Evolutionary conservation across 2,888 invertebrate genomes (phyloP).

Genomic region (Spodoptera littoralis): DNA sequence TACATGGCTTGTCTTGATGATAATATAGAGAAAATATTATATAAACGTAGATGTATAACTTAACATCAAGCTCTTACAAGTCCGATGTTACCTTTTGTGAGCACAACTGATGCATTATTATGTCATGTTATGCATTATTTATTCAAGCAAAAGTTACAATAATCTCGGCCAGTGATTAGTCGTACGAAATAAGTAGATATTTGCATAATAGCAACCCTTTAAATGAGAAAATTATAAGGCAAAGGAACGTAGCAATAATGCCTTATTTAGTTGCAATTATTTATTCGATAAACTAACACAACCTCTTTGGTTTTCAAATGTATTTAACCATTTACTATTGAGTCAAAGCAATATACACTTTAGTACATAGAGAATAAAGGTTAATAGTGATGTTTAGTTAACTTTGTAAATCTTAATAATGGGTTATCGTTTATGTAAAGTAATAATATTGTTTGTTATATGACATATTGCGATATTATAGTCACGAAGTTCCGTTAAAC

Average conservation of each 20-base stretch:
- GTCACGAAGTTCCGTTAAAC: constrained; percentile 47
- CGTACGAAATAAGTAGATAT: constrained; percentile 4
- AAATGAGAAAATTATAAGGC: constrained; percentile 39
- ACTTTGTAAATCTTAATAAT: constrained; percentile 31
- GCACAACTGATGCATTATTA: no score
- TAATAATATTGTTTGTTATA: constrained; percentile 46
- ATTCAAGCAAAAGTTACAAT: no score
- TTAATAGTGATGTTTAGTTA: background rate
- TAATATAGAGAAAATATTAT: no score
- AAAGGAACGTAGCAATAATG: constrained; percentile 37
- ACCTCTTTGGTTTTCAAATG: constrained; percentile 30
- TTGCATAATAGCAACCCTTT: constrained; percentile 17
- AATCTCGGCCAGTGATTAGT: no score
- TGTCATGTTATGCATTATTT: no score
- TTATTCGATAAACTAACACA: constrained; percentile 46
- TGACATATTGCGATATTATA: constrained; percentile 48
- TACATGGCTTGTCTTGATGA: no score
- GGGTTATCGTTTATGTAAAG: constrained; percentile 38
- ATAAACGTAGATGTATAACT: no score
- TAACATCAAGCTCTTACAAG: no score
- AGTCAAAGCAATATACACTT: constrained; percentile 1
- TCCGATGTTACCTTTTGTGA: no score
- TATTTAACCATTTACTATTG: background rate
- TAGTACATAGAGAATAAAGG: fast-evolving
- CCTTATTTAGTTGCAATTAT: constrained; percentile 44